phyloP scores from a whole-genome alignment of 2,888 invertebrate species.

The Nephrotoma appendiculata region DNA sequence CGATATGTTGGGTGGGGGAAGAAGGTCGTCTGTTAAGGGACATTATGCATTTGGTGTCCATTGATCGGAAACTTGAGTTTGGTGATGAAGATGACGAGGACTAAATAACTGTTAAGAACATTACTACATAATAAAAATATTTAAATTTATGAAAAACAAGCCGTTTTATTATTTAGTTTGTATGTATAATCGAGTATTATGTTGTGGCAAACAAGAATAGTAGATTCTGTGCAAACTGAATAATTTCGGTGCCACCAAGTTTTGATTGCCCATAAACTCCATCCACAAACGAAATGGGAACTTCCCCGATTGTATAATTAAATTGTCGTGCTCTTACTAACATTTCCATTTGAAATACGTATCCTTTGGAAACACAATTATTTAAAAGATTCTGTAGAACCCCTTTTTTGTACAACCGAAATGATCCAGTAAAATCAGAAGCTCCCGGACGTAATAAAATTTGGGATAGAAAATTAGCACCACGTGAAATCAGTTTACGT shows the following conservation, averaged over 20 bases:
- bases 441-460: slow-evolving; percentile 79
- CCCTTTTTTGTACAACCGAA: slow-evolving; percentile 84
- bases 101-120: not conserved
- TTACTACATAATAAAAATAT: not conserved
- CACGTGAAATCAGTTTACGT: slow-evolving; percentile 76
- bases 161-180: slow-evolving; percentile 13
- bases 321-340: slow-evolving; percentile 82
- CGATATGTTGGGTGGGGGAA: slow-evolving; percentile 38
- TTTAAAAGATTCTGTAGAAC: slow-evolving; percentile 74
- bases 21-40: slow-evolving; percentile 41
- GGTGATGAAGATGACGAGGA: not conserved
- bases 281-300: slow-evolving; percentile 97
- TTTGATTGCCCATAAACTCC: slow-evolving; percentile 97
- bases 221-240: slow-evolving; percentile 82
- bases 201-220: slow-evolving; percentile 87
- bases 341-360: slow-evolving; percentile 99
- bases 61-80: not conserved
- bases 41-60: slow-evolving; percentile 1
- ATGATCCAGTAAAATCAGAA: slow-evolving; percentile 95
- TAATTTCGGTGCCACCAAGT: slow-evolving; percentile 86
- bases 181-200: slow-evolving; percentile 27
- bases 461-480: slow-evolving; percentile 90
- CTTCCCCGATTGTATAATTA: slow-evolving; percentile 77
- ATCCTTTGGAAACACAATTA: slow-evolving; percentile 92
- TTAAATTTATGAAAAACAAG: not conserved